Base-by-base conservation (phyloP, 2,113 vertebrate species). In the Hepsetus odoe region DNA sequence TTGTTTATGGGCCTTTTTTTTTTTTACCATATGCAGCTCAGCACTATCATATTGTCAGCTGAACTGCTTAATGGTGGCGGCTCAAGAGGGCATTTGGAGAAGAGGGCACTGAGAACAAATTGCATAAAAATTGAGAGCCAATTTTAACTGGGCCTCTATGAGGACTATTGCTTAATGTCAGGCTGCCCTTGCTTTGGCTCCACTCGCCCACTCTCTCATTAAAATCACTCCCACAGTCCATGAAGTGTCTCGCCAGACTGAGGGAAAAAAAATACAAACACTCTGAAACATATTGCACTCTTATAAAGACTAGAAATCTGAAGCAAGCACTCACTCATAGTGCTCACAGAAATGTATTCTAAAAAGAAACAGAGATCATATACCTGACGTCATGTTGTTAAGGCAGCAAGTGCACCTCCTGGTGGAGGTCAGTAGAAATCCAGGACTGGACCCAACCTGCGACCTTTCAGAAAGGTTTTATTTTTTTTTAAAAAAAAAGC, bases 401-500 rank as follows among this genome's bases (percentile, higher is more conserved):
- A 26, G 72, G 70, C 74, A 61, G 46, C 61, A 77, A 67, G 69
- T 59, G 69, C 69, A 68, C 80, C 80, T 77, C 80, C 75, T 73
- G 64, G 59, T 82, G 80, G 74, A 30, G 56, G 22, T 14, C 53
- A 44, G 24, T 14, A 24, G 67, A 28, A 38, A 2, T 73, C 51
- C 44, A 13, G 33, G 16, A 4, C 18, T 12, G 16, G 61, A n/a
- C 61, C 4, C 33, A 65, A 35, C 33, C 16, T n/a, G n/a, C n/a
- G n/a, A n/a, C n/a, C n/a, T n/a, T n/a, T n/a, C n/a, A n/a, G n/a
- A 38, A 75, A 51, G 14, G 2, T 16, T 65, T 16, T 18, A 24
- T 75, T 51, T 75, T 22, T 22, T 28, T 32, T 51, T 18, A 1
- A 65, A 51, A 74, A 26, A 24, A 64, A 14, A 76, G 10, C 51